Base-by-base conservation (phyloP, 2,113 vertebrate species). In the Podarcis muralis region DNA sequence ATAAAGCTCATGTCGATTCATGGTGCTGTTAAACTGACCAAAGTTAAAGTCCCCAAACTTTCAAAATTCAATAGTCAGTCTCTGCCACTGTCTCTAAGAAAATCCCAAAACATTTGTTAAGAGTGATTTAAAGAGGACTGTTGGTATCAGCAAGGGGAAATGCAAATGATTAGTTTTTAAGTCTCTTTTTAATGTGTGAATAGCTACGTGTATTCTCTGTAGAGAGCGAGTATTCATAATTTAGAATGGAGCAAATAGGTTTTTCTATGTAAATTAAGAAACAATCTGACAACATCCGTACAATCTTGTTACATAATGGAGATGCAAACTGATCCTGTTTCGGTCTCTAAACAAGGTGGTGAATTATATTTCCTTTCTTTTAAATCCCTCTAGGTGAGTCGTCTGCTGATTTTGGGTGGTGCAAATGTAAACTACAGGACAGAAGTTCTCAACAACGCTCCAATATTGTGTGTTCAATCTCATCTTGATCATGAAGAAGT, bases 401-500 rank as follows among this genome's bases (percentile, higher is more conserved):
- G 98, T 35, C 97, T 99, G 94, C 97, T 99, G 94, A 99, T 99
- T 96, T 94, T 98, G 92, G 98, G 97, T 59, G 99, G 99, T 27
- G 98, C 98, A 23, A 99, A 99, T 5, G 98, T 98, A 85, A 99
- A 99, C 96, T 99, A 99, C 84, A 98, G 98, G 85, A 99, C 99
- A 0, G 99, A 99, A 94, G 99, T 99, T 74, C 95, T 99, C 92
- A 99, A 98, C 93, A 99, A 99, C 3, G 98, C 98, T 8, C 99
- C 99, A 0, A 97, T 99, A 92, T 96, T 99, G 7, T 99, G 98
- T 16, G 98, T 99, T 79, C 98, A 99, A 94, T 97, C 98, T 0
- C 98, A 99, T 95, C 98, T 99, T 0, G 99, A 99, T 5, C 99
- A 99, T 1, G 98, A 98, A 95, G 99, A 99, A 92, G 97, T 99